Conservation (phyloP, 2,888 invertebrate genomes). For the Macrophya annulata region DNA sequence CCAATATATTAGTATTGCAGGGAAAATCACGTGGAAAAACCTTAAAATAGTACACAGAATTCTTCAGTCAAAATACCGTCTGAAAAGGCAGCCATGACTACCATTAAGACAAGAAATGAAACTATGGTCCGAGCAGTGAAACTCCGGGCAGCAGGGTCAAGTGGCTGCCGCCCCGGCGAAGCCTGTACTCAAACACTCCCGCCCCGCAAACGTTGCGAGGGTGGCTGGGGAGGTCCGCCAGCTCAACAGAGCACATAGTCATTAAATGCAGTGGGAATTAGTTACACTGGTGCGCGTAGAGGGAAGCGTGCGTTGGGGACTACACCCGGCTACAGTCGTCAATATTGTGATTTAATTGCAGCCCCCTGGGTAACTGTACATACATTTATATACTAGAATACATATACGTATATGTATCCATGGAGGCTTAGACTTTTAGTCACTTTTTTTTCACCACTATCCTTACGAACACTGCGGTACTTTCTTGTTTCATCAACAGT, state of each 20-base stretch:
- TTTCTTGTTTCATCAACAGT: not conserved
- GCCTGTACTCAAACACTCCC: constrained; percentile 48
- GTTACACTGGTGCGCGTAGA: constrained; percentile 64
- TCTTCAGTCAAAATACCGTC: not conserved
- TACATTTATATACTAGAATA: constrained; percentile 9
- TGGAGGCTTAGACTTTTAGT: not conserved
- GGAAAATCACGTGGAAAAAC: no score
- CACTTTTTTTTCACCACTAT: not conserved
- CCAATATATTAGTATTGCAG: not conserved
- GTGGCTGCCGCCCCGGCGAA: constrained; percentile 45
- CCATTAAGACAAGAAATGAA: constrained; percentile 29
- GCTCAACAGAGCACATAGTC: constrained; percentile 60
- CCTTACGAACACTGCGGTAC: not conserved
- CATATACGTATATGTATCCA: not conserved
- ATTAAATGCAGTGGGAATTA: constrained; percentile 70
- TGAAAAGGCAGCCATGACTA: constrained; percentile 3
- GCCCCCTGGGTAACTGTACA: constrained; percentile 30
- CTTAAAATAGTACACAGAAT: not conserved
- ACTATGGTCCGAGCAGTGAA: constrained; percentile 33
- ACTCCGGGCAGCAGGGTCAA: constrained; percentile 54
- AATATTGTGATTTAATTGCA: constrained; percentile 59
- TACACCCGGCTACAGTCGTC: constrained; percentile 48
- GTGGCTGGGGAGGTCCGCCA: constrained; percentile 34
- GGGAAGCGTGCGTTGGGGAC: constrained; percentile 42
- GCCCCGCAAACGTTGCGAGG: constrained; percentile 34